phyloP scores from a whole-genome alignment of 2,113 vertebrate species.

The Morone chrysops region DNA sequence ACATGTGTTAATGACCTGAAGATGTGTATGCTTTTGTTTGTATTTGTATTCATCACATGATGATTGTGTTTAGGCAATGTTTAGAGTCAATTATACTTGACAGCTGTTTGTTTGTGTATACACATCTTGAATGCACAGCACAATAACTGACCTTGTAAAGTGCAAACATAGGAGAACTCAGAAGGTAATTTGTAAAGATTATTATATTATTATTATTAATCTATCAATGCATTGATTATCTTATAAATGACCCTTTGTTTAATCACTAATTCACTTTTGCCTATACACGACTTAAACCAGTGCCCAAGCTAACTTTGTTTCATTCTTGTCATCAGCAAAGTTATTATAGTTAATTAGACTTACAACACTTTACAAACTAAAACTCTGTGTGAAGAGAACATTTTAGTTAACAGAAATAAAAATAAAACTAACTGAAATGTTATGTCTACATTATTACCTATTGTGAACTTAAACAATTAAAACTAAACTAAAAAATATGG shows the following conservation, averaged over 20 bases:
- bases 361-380: too few relatives aligned
- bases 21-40: background rate
- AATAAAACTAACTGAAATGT: too few relatives aligned
- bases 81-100: background rate
- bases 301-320: background rate
- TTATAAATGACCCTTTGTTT: background rate
- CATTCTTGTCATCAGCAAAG: background rate
- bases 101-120: background rate
- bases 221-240: background rate
- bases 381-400: too few relatives aligned
- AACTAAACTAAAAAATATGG: too few relatives aligned
- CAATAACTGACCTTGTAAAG: background rate
- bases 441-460: too few relatives aligned
- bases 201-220: background rate
- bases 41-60: background rate
- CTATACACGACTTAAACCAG: background rate
- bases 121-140: background rate
- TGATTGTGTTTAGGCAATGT: background rate
- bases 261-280: background rate
- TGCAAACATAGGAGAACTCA: background rate
- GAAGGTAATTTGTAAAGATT: background rate
- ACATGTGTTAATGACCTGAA: background rate
- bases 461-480: too few relatives aligned
- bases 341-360: too few relatives aligned
- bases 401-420: too few relatives aligned